Conservation (phyloP, 2,797 vertebrate species). For the Sphenodon punctatus region DNA sequence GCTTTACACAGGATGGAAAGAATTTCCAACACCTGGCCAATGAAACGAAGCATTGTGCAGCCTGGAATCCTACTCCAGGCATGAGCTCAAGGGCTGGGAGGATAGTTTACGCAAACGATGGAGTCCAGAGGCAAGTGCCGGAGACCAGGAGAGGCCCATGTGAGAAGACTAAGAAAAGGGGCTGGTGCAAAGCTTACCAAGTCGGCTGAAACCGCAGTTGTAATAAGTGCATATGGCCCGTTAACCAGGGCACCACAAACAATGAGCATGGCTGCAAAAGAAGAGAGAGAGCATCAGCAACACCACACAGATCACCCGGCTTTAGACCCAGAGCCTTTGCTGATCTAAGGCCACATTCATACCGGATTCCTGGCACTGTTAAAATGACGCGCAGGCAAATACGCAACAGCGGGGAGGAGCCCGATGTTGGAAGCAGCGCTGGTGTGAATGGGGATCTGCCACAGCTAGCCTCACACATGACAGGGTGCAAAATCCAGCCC, state of each 20-base stretch:
- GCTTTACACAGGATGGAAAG: not conserved
- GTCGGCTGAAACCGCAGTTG: slow-evolving; percentile 94
- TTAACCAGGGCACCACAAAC: slow-evolving; percentile 93
- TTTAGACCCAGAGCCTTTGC: not conserved
- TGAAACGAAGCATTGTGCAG: not conserved
- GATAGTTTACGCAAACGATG: not conserved
- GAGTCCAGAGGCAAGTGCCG: too few relatives aligned
- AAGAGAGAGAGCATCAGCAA: not conserved
- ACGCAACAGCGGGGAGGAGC: too few relatives aligned
- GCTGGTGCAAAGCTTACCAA: slow-evolving; percentile 79
- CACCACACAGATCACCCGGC: not conserved
- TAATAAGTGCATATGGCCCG: slow-evolving; percentile 95
- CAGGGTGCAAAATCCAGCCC: too few relatives aligned
- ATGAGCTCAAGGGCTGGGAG: not conserved
- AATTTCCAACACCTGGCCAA: not conserved
- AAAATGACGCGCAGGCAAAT: too few relatives aligned
- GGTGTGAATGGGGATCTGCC: too few relatives aligned
- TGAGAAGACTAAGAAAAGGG: not conserved
- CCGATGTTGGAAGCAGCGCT: too few relatives aligned
- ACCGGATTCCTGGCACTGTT: too few relatives aligned
- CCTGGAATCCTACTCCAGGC: not conserved
- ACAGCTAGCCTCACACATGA: too few relatives aligned
- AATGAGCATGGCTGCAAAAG: slow-evolving; percentile 86
- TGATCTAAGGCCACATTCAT: too few relatives aligned
- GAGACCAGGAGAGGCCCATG: not conserved